Evolutionary conservation across 2,888 invertebrate genomes (phyloP).

Genomic region (Aspidiotus destructor): DNA sequence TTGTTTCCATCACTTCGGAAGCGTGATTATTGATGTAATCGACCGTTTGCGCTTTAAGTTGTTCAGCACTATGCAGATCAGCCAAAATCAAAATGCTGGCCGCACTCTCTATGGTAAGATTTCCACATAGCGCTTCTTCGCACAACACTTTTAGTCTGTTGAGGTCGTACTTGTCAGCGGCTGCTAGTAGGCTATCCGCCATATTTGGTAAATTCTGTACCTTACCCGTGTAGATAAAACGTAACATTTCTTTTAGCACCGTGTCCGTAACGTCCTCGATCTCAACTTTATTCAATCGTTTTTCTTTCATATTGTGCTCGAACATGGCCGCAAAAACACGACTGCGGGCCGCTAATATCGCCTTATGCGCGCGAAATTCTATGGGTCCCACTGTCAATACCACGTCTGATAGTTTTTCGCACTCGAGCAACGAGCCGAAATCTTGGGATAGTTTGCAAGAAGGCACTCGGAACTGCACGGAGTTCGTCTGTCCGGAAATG

Average conservation of each 20-base stretch:
- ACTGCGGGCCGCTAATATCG: conserved; percentile 91
- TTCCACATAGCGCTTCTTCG: conserved; percentile 90
- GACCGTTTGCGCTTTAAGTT: conserved; percentile 95
- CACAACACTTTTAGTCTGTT: conserved; percentile 98
- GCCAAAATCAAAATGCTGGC: conserved; percentile 94
- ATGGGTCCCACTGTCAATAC: conserved; percentile 82
- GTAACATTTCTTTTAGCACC: conserved; percentile 91
- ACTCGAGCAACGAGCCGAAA: conserved; percentile 87
- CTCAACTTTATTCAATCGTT: conserved; percentile 91
- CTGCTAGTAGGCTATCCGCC: conserved; percentile 95
- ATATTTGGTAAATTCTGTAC: conserved; percentile 92
- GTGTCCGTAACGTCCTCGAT: conserved; percentile 97
- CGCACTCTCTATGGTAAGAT: conserved; percentile 89
- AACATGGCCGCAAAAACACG: conserved; percentile 99
- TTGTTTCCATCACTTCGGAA: conserved; percentile 96
- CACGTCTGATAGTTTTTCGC: conserved; percentile 95
- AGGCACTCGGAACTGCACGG: conserved; percentile 93
- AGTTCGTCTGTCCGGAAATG: conserved; percentile 96
- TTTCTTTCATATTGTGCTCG: conserved; percentile 97
- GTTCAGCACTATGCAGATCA: conserved; percentile 94
- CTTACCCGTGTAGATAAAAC: conserved; percentile 96
- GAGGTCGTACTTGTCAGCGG: conserved; percentile 95
- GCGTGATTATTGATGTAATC: conserved; percentile 98
- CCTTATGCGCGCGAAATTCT: conserved; percentile 93
- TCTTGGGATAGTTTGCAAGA: conserved; percentile 91